These are phyloP conservation scores for Petrocephalus schoutedeni DNA, from an alignment of 2,797 vertebrate species.

Conservation along the genomic window DNA sequence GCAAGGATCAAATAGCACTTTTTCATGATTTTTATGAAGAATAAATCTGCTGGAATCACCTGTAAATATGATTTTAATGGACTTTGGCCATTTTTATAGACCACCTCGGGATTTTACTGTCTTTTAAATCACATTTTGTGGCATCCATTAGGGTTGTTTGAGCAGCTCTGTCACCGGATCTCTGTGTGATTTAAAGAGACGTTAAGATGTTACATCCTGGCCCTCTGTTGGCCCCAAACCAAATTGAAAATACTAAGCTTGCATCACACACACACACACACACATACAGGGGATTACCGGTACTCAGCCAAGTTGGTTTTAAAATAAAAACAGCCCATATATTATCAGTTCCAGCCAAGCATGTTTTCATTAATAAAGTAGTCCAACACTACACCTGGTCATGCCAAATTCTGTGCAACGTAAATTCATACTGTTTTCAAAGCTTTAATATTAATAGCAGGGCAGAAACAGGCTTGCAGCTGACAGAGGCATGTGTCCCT, in stretches of 20 bases:
- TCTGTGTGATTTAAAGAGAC: not conserved
- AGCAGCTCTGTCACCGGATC: not conserved
- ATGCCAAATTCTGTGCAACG: not conserved
- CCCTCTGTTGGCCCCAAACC: not conserved
- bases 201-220: not conserved
- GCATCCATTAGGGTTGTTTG: not conserved
- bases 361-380: not conserved
- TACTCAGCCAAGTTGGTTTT: not conserved
- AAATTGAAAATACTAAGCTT: not conserved
- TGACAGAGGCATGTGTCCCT: not conserved
- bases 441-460: not conserved
- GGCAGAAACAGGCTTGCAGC: not conserved
- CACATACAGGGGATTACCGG: not conserved
- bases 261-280: not conserved
- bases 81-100: not conserved
- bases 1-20: not conserved
- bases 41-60: not conserved
- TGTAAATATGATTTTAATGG: slow-evolving; percentile 14
- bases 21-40: not conserved
- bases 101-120: not conserved
- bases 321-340: not conserved
- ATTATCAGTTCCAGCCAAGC: not conserved
- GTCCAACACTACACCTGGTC: not conserved
- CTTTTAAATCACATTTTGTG: slow-evolving; percentile 6
- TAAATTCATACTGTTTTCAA: not conserved